A percentile compares a stretch with the other conserved stretches of the same genome.
Evolutionary conservation across 1,140 invertebrate genomes (phyloP).

Genomic region (Zophobas atratus): DNA sequence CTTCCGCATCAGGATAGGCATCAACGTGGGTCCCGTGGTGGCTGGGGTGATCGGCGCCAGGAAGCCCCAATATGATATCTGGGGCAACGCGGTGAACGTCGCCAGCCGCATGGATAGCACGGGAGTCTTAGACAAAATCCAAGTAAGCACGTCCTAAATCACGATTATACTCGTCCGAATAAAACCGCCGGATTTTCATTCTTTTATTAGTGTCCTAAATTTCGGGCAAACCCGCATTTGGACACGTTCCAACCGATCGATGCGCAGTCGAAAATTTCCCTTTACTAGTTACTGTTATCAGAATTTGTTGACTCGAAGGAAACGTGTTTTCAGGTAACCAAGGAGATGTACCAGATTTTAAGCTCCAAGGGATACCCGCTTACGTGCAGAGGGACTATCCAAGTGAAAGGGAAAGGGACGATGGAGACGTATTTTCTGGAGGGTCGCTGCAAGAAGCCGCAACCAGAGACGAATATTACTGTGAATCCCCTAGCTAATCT

Average conservation of each 20-base stretch:
- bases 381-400: conserved; percentile 85
- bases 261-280: conserved; percentile 10
- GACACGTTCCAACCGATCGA: conserved; percentile 31
- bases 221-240: neutral
- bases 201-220: neutral
- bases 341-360: conserved; percentile 88
- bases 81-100: conserved; percentile 96
- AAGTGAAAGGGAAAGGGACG: conserved; percentile 95
- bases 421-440: conserved; percentile 95
- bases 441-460: conserved; percentile 65
- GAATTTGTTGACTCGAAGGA: conserved; percentile 8
- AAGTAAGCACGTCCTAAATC: conserved; percentile 70
- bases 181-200: conserved; percentile 4
- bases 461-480: conserved; percentile 62
- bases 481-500: conserved; percentile 62
- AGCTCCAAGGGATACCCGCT: conserved; percentile 81
- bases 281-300: neutral
- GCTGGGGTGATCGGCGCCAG: conserved; percentile 96
- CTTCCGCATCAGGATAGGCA: conserved; percentile 94
- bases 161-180: conserved; percentile 10
- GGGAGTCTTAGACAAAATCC: conserved; percentile 85
- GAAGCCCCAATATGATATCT: conserved; percentile 94
- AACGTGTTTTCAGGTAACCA: conserved; percentile 79
- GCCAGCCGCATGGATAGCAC: conserved; percentile 92
- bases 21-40: conserved; percentile 95